A percentile compares a stretch with the other conserved stretches of the same genome.
Conservation (phyloP, 2,888 invertebrate genomes). For the Mythimna vitellina region DNA sequence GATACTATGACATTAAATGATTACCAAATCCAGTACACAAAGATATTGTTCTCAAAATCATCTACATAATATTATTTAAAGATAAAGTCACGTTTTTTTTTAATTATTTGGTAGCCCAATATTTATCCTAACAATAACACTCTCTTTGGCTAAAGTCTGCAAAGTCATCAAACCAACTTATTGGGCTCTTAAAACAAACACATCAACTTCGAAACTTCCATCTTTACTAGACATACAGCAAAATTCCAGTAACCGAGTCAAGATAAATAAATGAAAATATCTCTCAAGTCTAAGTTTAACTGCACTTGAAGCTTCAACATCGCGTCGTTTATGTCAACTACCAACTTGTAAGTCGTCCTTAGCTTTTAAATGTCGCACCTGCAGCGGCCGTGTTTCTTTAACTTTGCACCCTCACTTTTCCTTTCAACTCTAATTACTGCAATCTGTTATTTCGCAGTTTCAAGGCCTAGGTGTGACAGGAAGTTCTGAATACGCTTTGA, state of each 20-base stretch:
- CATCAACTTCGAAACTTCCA: background rate
- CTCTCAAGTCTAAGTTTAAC: slow-evolving; percentile 15
- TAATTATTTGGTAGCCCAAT: background rate
- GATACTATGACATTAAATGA: too few relatives aligned
- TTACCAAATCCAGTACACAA: background rate
- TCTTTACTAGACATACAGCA: background rate
- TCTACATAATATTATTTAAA: too few relatives aligned
- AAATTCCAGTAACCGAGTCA: background rate
- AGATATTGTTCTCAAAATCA: background rate
- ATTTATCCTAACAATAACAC: background rate
- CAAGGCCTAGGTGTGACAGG: slow-evolving; percentile 8
- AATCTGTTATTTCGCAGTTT: slow-evolving; percentile 22
- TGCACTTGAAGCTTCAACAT: slow-evolving; percentile 15
- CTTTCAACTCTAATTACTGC: slow-evolving; percentile 20
- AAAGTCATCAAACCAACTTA: slow-evolving; percentile 1
- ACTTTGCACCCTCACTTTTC: slow-evolving; percentile 30
- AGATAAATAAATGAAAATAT: slow-evolving; percentile 22
- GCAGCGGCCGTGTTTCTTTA: slow-evolving; percentile 1
- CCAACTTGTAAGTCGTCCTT: slow-evolving; percentile 21
- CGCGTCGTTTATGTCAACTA: slow-evolving; percentile 17
- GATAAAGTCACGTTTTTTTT: background rate
- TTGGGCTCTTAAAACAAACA: background rate
- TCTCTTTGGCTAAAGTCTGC: background rate
- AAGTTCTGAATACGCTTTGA: slow-evolving; percentile 10
- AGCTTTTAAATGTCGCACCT: slow-evolving; percentile 28